These are phyloP conservation scores for Heliconius hewitsoni DNA, from an alignment of 1,140 invertebrate species.

Conservation along the genomic window DNA sequence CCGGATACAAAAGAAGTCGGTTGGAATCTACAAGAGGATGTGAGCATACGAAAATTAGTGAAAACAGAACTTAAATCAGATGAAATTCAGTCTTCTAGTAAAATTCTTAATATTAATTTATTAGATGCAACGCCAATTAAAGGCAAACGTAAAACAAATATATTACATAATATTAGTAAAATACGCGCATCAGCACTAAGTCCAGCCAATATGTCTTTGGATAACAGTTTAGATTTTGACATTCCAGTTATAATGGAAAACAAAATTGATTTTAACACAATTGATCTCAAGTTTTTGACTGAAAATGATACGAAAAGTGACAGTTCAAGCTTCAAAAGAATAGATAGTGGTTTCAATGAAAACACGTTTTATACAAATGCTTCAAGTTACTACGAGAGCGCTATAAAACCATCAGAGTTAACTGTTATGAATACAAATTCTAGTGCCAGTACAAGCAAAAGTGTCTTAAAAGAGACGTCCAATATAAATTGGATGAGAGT, in stretches of 20 bases:
- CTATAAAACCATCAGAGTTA: constrained; percentile 75
- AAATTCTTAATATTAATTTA: constrained; percentile 49
- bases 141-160: constrained; percentile 58
- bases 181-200: constrained; percentile 57
- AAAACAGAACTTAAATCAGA: constrained; percentile 44
- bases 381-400: constrained; percentile 76
- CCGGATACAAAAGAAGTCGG: constrained; percentile 41
- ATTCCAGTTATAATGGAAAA: constrained; percentile 65
- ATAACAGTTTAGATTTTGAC: constrained; percentile 73
- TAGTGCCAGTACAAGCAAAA: constrained; percentile 51
- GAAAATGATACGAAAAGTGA: constrained; percentile 58
- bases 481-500: constrained; percentile 75
- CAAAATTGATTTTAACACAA: constrained; percentile 74
- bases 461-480: constrained; percentile 70
- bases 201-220: constrained; percentile 71
- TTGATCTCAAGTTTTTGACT: constrained; percentile 77
- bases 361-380: constrained; percentile 71
- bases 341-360: constrained; percentile 77
- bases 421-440: constrained; percentile 70
- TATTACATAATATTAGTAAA: constrained; percentile 72
- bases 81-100: constrained; percentile 59
- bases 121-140: constrained; percentile 69
- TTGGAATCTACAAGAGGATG: constrained; percentile 63
- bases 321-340: constrained; percentile 67
- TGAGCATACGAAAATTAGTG: constrained; percentile 56